A percentile compares a stretch with the other conserved stretches of the same genome.
Evolutionary conservation across 2,888 invertebrate genomes (phyloP).

Genomic region (Scaptomyza parva): DNA sequence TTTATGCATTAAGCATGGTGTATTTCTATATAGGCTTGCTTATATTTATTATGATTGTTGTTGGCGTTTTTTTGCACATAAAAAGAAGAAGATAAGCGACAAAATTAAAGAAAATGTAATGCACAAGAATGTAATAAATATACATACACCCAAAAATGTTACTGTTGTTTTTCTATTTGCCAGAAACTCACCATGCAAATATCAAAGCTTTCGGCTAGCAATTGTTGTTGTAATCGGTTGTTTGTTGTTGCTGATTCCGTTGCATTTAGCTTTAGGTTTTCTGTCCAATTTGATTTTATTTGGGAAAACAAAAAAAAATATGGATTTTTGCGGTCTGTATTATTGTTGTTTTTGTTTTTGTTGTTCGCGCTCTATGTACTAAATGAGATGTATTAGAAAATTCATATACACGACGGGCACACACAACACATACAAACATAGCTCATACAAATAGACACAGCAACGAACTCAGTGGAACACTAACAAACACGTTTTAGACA

Average conservation of each 20-base stretch:
- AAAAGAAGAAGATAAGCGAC: neutral
- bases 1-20: neutral
- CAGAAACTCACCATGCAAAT: constrained; percentile 46
- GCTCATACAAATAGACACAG: too few species aligned
- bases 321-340: constrained; percentile 27
- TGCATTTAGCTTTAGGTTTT: constrained; percentile 12
- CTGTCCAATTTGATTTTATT: constrained; percentile 31
- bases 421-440: constrained; percentile 24
- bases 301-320: constrained; percentile 6
- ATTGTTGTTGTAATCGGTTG: constrained; percentile 21
- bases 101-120: neutral
- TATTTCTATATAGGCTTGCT: neutral
- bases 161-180: too few species aligned
- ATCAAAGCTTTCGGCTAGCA: constrained; percentile 13
- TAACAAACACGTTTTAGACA: constrained; percentile 54
- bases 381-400: constrained; percentile 47
- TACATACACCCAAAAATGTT: too few species aligned
- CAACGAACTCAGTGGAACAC: constrained; percentile 43
- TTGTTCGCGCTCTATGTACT: constrained; percentile 35
- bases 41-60: neutral
- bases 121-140: too few species aligned
- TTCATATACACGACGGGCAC: constrained; percentile 18
- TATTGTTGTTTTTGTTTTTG: constrained; percentile 8
- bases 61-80: neutral
- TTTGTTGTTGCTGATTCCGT: constrained; percentile 8